A percentile compares a stretch with the other conserved stretches of the same genome.
These are phyloP conservation scores for Mesoligia furuncula DNA, from an alignment of 2,888 invertebrate genomes.

Conservation along the genomic window DNA sequence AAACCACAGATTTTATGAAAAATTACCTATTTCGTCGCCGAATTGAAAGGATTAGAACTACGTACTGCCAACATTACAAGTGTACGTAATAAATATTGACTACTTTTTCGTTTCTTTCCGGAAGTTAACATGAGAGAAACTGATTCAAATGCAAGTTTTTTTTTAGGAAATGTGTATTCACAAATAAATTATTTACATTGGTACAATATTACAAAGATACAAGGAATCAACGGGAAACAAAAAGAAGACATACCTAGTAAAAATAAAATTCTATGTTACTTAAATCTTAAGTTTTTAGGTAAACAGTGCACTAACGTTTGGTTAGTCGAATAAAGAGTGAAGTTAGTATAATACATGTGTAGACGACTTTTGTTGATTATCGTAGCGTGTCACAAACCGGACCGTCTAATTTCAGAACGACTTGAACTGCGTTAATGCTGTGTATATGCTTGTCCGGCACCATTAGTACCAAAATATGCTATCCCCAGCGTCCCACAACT, in stretches of 20 bases:
- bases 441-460: too few relatives aligned
- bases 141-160: neutral
- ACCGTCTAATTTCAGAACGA: neutral
- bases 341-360: neutral
- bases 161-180: neutral
- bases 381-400: neutral
- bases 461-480: neutral
- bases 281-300: neutral
- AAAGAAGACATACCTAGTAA: too few relatives aligned
- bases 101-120: neutral
- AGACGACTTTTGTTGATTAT: neutral
- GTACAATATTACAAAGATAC: neutral
- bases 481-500: neutral
- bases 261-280: neutral
- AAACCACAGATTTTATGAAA: neutral
- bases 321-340: neutral
- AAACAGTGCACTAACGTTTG: too few relatives aligned
- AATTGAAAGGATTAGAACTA: neutral
- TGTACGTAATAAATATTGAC: neutral
- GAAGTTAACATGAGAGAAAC: neutral
- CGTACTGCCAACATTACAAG: neutral
- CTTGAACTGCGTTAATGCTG: neutral
- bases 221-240: neutral
- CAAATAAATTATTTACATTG: neutral
- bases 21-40: neutral